phyloP scores from a whole-genome alignment of 92 coral and sea anemone species.

The Phymanthus crucifer region DNA sequence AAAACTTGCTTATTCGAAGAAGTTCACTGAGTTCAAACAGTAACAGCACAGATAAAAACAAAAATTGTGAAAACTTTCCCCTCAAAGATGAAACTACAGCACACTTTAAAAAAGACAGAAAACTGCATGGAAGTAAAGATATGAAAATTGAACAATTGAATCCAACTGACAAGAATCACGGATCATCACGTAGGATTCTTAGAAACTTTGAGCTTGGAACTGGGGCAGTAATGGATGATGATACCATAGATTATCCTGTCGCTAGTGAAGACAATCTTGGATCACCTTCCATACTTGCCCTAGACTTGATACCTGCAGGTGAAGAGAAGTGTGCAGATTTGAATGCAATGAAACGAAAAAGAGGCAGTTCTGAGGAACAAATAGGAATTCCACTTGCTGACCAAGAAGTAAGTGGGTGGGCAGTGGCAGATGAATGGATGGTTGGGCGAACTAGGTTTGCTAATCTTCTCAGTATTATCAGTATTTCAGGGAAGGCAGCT shows the following conservation, averaged over 20 bases:
- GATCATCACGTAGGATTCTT: slow-evolving; percentile 16
- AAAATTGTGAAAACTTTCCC: not conserved
- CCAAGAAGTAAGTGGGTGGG: too few relatives aligned
- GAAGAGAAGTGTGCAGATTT: not conserved
- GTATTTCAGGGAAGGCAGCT: too few relatives aligned
- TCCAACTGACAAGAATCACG: not conserved
- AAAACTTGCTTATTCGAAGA: slow-evolving; percentile 8
- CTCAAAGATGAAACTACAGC: not conserved
- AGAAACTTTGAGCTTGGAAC: not conserved
- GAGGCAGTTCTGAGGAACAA: slow-evolving; percentile 24
- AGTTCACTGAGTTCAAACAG: not conserved
- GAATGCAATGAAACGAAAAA: slow-evolving; percentile 32
- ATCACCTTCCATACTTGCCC: not conserved
- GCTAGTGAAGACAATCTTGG: not conserved
- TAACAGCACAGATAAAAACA: not conserved
- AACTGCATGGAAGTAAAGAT: not conserved
- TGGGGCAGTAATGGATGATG: slow-evolving; percentile 1
- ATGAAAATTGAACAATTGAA: not conserved
- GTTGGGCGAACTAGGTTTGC: too few relatives aligned
- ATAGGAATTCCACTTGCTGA: not conserved
- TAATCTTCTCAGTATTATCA: too few relatives aligned
- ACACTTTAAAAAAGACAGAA: not conserved
- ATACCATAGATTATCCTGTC: not conserved
- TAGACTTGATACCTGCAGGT: not conserved
- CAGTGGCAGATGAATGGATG: too few relatives aligned